Conservation (phyloP, 2,113 vertebrate genomes). For the Calyptommatus sinebrachiatus region DNA sequence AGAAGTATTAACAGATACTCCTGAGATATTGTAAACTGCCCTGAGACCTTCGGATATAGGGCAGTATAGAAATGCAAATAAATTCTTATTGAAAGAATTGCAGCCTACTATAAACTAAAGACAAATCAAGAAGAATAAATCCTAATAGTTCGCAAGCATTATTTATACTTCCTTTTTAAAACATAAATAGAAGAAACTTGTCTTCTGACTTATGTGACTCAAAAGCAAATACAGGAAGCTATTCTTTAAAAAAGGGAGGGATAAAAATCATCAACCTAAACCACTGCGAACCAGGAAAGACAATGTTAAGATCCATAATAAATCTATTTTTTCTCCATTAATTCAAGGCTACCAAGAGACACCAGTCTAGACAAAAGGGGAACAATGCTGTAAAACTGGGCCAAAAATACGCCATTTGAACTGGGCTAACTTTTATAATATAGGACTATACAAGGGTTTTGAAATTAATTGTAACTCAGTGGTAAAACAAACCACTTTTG, state of each 20-base stretch:
- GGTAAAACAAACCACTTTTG: too few species aligned
- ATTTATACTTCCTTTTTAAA: not conserved
- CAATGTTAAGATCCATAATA: not conserved
- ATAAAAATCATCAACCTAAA: not conserved
- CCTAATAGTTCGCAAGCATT: not conserved
- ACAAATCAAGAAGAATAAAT: not conserved
- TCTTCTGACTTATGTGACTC: not conserved
- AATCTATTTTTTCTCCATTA: not conserved
- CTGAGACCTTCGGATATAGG: too few species aligned
- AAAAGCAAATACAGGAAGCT: not conserved
- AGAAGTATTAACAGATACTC: not conserved
- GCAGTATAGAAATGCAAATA: too few species aligned
- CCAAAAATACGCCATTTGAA: not conserved
- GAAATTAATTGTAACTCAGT: too few species aligned
- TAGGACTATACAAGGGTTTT: not conserved
- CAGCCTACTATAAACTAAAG: not conserved
- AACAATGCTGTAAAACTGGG: not conserved
- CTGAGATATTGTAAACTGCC: too few species aligned
- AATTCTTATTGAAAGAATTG: not conserved
- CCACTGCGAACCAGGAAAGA: not conserved
- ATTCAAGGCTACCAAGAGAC: not conserved
- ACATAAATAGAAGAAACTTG: not conserved
- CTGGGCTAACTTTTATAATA: not conserved
- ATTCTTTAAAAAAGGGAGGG: not conserved
- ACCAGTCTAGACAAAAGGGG: not conserved